Evolutionary conservation across 2,888 invertebrate species (phyloP).

Genomic region (Aethes cnicana): DNA sequence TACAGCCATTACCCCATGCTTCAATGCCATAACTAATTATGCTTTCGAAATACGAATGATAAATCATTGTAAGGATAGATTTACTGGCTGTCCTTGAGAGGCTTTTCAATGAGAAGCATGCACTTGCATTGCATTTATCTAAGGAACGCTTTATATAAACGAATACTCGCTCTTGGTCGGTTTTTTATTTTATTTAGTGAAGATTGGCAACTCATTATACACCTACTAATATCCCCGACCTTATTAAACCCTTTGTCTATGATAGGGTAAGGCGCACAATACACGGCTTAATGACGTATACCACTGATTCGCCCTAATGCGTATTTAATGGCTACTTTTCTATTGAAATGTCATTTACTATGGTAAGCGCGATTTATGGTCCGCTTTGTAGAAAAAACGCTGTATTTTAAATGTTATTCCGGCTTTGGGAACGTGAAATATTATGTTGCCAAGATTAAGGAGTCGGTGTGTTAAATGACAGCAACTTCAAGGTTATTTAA

Average conservation of each 20-base stretch:
- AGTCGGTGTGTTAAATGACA: no score
- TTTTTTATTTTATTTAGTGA: no score
- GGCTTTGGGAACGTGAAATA: slow-evolving; percentile 17
- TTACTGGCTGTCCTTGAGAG: no score
- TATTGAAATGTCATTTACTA: slow-evolving; percentile 72
- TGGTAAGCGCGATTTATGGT: slow-evolving; percentile 61
- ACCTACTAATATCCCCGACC: slow-evolving; percentile 4
- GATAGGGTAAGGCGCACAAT: slow-evolving; percentile 49
- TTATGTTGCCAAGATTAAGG: no score
- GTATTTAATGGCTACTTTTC: slow-evolving; percentile 74
- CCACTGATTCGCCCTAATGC: slow-evolving; percentile 69
- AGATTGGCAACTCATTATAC: not conserved
- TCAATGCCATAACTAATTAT: no score
- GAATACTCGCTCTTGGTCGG: not conserved
- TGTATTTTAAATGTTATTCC: slow-evolving; percentile 23
- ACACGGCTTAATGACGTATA: slow-evolving; percentile 71
- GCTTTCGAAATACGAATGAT: no score
- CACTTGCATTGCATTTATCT: no score
- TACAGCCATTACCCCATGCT: no score
- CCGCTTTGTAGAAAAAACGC: slow-evolving; percentile 22
- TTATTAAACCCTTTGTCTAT: slow-evolving; percentile 32
- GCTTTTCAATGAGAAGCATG: no score
- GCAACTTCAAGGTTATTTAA: no score
- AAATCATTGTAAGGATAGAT: no score
- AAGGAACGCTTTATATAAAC: no score